Conservation (phyloP, 2,113 vertebrate species). For the Apodemus speciosus region DNA sequence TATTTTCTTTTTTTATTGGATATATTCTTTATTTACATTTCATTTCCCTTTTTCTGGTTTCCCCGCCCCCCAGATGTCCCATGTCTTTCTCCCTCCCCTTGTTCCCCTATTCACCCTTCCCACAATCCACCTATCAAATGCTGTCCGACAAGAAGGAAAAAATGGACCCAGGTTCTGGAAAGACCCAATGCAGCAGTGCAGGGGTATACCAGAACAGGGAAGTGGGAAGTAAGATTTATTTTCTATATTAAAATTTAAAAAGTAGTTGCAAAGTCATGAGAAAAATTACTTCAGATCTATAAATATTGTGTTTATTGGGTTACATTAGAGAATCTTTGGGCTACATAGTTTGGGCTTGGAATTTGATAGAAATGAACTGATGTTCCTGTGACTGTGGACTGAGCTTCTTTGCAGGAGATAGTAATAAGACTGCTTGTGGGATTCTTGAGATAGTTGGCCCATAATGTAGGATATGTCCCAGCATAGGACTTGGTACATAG, state of each 20-base stretch:
- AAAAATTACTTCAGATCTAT: background rate
- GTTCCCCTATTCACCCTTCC: no score
- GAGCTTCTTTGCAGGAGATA: background rate
- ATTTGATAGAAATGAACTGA: conserved; percentile 19
- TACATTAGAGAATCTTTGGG: background rate
- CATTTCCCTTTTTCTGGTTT: no score
- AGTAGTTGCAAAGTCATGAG: background rate
- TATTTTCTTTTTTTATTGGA: background rate
- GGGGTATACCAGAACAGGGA: no score
- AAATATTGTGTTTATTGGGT: background rate
- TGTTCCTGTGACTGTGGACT: background rate
- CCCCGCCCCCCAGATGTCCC: no score
- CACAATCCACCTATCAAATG: no score
- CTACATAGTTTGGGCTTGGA: background rate
- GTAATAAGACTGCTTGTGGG: background rate
- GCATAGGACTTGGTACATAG: background rate
- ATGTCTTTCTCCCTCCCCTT: no score
- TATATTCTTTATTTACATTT: no score
- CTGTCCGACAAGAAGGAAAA: no score
- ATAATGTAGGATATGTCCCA: background rate
- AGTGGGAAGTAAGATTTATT: no score
- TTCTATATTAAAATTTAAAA: background rate
- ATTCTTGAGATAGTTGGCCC: background rate
- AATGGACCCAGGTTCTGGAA: no score
- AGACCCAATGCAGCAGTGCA: no score